A percentile compares a stretch with the other conserved stretches of the same genome.
Conservation (phyloP, 2,888 invertebrate species). For the Rhyacophila evoluta region DNA sequence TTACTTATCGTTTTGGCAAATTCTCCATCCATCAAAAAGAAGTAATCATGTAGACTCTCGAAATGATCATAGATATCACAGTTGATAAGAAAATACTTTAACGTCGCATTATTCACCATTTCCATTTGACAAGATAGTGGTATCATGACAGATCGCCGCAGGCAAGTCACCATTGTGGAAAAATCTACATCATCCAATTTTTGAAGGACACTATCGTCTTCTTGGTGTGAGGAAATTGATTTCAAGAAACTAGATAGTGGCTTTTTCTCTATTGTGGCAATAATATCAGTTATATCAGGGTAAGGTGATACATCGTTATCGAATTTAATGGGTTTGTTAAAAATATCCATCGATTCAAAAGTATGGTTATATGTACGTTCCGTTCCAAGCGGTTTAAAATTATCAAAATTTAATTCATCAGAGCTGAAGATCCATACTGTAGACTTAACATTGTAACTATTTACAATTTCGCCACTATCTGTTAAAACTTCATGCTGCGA, state of each 20-base stretch:
- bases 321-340: conserved; percentile 60
- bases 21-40: conserved; percentile 84
- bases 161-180: conserved; percentile 70
- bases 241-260: conserved; percentile 65
- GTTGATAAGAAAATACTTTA: conserved; percentile 77
- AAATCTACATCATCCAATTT: conserved; percentile 63
- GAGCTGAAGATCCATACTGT: conserved; percentile 67
- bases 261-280: conserved; percentile 65
- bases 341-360: conserved; percentile 54
- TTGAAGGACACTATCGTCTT: conserved; percentile 58
- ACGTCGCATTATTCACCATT: conserved; percentile 78
- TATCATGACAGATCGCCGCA: conserved; percentile 76
- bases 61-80: conserved; percentile 78
- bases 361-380: conserved; percentile 58
- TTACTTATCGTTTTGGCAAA: conserved; percentile 80
- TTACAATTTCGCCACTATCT: conserved; percentile 43
- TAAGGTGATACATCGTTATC: conserved; percentile 61
- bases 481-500: conserved; percentile 23
- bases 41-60: conserved; percentile 80
- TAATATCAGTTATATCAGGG: conserved; percentile 63
- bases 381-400: conserved; percentile 67
- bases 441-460: conserved; percentile 54
- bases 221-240: conserved; percentile 57
- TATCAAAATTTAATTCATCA: conserved; percentile 65
- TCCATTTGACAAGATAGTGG: conserved; percentile 78